Percentiles rank a stretch among this genome's conserved stretches.
Evolutionary conservation across 1,140 invertebrate species (phyloP).

Genomic region (Amphibalanus amphitrite): DNA sequence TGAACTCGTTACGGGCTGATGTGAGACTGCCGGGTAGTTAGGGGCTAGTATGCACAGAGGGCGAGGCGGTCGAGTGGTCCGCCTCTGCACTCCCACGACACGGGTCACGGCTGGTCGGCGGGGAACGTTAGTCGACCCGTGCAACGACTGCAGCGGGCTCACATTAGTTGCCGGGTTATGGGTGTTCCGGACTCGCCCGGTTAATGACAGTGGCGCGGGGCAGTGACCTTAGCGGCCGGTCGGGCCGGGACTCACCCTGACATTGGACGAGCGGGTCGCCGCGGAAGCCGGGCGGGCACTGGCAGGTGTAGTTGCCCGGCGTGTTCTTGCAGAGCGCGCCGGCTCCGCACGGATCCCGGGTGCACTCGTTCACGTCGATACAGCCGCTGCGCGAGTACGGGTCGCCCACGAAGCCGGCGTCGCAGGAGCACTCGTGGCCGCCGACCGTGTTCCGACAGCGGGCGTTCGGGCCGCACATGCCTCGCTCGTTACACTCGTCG

Average conservation of each 20-base stretch:
- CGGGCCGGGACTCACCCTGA: constrained; percentile 20
- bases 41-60: not conserved
- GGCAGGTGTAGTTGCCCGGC: constrained; percentile 51
- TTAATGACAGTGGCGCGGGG: not conserved
- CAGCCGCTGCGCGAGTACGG: constrained; percentile 44
- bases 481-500: constrained; percentile 48
- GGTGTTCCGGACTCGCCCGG: not conserved
- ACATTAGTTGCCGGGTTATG: not conserved
- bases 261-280: constrained; percentile 43
- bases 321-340: constrained; percentile 51
- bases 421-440: constrained; percentile 61
- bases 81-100: too few relatives aligned
- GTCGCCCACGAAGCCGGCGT: constrained; percentile 56
- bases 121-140: too few relatives aligned
- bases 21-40: not conserved
- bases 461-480: constrained; percentile 51
- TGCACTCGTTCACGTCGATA: constrained; percentile 48
- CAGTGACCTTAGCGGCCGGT: too few relatives aligned
- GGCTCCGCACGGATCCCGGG: constrained; percentile 45
- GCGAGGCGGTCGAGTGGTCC: not conserved
- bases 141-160: too few relatives aligned
- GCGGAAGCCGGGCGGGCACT: constrained; percentile 52
- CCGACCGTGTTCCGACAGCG: constrained; percentile 52
- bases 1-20: not conserved
- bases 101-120: not conserved